A percentile compares a stretch with the other conserved stretches of the same genome.
phyloP scores from a whole-genome alignment of 2,113 vertebrate species.

The Donacobius atricapilla region DNA sequence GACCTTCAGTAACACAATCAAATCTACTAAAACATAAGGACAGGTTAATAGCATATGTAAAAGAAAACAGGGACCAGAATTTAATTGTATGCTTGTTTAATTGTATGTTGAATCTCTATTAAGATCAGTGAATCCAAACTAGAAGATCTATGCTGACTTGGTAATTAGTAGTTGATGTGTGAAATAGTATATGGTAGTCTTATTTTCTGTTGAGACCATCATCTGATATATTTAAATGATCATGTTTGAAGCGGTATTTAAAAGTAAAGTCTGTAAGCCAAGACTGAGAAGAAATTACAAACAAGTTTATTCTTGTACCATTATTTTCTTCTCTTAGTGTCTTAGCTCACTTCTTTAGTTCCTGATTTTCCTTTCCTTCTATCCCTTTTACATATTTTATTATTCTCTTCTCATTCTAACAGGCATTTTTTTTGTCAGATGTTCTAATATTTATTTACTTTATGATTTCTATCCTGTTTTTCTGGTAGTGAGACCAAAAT shows the following conservation, averaged over 20 bases:
- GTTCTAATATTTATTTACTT: neutral
- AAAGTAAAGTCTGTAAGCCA: neutral
- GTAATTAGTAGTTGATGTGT: neutral
- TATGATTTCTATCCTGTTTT: neutral
- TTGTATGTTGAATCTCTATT: neutral
- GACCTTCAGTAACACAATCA: neutral
- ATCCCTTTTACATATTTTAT: neutral
- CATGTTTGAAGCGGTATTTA: neutral
- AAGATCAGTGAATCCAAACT: neutral
- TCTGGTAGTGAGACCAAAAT: neutral
- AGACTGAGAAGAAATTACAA: neutral
- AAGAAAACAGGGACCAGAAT: neutral
- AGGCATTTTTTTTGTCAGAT: neutral
- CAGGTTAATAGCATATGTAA: neutral
- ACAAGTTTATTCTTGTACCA: neutral
- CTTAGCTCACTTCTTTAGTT: neutral
- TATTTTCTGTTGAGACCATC: neutral
- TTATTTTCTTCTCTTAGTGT: neutral
- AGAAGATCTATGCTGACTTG: neutral
- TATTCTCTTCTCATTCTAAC: neutral
- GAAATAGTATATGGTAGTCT: neutral
- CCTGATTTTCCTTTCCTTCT: neutral
- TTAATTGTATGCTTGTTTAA: neutral
- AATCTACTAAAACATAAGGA: neutral
- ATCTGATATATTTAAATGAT: neutral